Base-by-base conservation (phyloP, 1,140 invertebrate genomes). In the Brachystomella parvula region DNA sequence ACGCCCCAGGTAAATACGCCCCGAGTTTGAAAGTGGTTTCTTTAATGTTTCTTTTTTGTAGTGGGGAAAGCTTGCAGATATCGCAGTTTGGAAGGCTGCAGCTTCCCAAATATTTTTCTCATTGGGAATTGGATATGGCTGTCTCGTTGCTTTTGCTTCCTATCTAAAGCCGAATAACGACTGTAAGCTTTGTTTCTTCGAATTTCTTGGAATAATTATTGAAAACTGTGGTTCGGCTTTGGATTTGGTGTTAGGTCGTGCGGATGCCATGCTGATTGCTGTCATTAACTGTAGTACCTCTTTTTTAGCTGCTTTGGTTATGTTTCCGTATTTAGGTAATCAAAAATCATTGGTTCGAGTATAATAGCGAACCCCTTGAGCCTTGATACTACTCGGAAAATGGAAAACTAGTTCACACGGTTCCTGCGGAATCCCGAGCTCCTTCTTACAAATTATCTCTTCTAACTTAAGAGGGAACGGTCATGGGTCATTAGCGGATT, bases 21-120 rank as follows among this genome's bases (percentile, higher is more conserved):
- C 9, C 49, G 9, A 60, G 3, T 31, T 19, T 15, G 24, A 12
- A 49, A 49, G 15, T 2, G 6, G 2, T 19, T 6, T 6, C 31
- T 49, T n/a, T 47, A 12, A 12, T 2, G 12, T 3, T 62, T 19
- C 3, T 29, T 17, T 6, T 77, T 39, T 73, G 6, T 26, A 85
- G 83, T 85, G 83, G 83, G 79, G 79, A 66, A 84, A 80, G 64
- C 71, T 86, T 30, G 77, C 79, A 0, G 84, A 94, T 80, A 90
- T 91, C 1, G 88, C 90, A 19, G 94, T 97, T 0, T 97, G 95
- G 95, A 77, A 96, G 21, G 93, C 96, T 80, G 66, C 61, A 0
- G 94, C 91, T 2, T 96, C 94, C 0, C 95, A 98, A 78, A 96
- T 98, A 73, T 98, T 98, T 79, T 98, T 97, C 78, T 96, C 92